These are phyloP conservation scores for Parazoanthus swiftii DNA, from an alignment of 92 coral and sea anemone genomes.

Conservation along the genomic window DNA sequence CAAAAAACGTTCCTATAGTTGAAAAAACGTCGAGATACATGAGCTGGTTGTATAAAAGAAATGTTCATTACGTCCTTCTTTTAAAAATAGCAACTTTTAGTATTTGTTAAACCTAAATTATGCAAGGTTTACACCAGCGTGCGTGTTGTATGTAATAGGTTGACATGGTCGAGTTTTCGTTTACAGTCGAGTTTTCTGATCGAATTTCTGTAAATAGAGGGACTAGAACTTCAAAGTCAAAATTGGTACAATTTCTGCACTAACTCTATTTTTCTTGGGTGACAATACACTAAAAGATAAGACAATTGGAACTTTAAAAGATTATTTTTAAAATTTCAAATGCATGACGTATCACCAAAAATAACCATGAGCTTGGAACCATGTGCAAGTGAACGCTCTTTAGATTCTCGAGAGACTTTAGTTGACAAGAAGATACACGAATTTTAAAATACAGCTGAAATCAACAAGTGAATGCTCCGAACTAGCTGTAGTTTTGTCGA, in stretches of 20 bases:
- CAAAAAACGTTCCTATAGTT: neutral
- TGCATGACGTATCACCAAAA: conserved; percentile 26
- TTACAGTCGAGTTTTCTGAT: neutral
- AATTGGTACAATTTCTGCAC: neutral
- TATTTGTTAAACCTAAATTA: neutral
- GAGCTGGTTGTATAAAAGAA: neutral
- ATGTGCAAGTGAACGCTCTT: neutral
- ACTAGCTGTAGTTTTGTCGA: too few species aligned
- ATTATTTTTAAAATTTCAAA: neutral
- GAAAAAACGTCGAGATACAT: neutral
- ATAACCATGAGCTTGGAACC: neutral
- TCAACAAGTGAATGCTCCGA: neutral
- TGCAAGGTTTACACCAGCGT: neutral
- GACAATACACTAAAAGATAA: neutral
- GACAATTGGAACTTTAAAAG: neutral
- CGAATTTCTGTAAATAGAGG: neutral
- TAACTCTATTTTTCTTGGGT: neutral
- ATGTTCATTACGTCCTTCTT: neutral
- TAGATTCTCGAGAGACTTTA: neutral
- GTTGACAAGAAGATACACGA: too few species aligned
- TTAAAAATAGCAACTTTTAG: neutral
- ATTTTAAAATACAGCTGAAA: too few species aligned
- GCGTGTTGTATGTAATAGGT: neutral
- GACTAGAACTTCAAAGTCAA: neutral
- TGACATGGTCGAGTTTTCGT: neutral